Evolutionary conservation across 1,140 invertebrate genomes (phyloP), one percentile per base, ranked within the genome.

Genomic region (Formica selysi): DNA sequence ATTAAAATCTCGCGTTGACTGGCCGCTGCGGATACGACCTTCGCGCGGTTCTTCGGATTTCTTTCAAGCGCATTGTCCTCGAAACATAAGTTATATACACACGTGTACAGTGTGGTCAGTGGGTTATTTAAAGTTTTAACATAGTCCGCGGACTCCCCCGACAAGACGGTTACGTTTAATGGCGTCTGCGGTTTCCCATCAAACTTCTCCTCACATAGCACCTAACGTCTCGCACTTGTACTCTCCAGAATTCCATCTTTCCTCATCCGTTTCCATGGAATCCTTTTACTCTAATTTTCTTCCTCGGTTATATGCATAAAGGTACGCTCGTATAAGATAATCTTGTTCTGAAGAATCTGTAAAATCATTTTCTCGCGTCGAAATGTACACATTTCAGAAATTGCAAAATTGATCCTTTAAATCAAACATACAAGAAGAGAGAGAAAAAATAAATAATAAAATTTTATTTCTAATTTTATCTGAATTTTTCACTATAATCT

Each of bases 161-260:
- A 76, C 87, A 86, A 80, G 65, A 90, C 41, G 87, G 85, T 87
- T 88, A 80, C 67, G 32, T 89, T 91, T 92, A 92, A 93, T 91
- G 88, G 81, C 81, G 91, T 93, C 91, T 93, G 92, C 92, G 92
- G 92, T 93, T 93, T 92, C 62, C 84, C 90, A 92, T 92, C 88
- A 91, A 89, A 91, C 84, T 91, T 91, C 90, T 87, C 64, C 70
- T 64, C 73, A 51, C 48, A 38, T 61, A 78, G 36, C 85, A 73
- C 78, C 73, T 88, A 76, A 88, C 79, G 71, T 80, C 68, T 85
- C 51, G 48, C 76, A 54, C 80, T 38, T 54, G 36, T 48, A 61
- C 36, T 7, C 26, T 19, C 1, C 16, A 16, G 44, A 48, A 87
- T 57, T 44, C 68, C 61, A 16, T 48, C 76, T 22, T 59, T 80